Evolutionary conservation across 2,113 vertebrate genomes (phyloP), one percentile per base, ranked within the genome.

Genomic region (Alexandromys fortis): DNA sequence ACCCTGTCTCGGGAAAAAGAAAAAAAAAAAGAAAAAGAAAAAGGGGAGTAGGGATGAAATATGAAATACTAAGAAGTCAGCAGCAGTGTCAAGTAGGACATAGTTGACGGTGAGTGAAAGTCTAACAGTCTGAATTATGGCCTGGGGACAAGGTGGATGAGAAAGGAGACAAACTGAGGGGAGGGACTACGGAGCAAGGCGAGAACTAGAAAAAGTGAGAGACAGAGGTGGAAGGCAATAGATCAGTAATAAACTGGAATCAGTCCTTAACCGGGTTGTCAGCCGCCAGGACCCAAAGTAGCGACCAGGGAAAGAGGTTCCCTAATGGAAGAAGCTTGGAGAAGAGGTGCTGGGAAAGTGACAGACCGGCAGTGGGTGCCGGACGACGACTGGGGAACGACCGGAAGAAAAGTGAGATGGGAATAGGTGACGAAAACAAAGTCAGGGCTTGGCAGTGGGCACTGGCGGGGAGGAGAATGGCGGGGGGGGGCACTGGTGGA

Each of bases 251-350:
- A 6, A n/a, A 13, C 49, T 0, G 26, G 30, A 70, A 21, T 28
- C 9, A 1, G 12, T 16, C n/a, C 19, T 38, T 3, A 49, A 12
- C 73, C 5, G 30, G 9, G 67, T 5, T 21, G 3, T 0, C 13
- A 61, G 45, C 38, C 26, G 13, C 55, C 7, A 67, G 30, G 68
- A 67, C 21, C 45, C 61, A 8, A 52, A 52, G 68, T 1, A 77
- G 28, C 28, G 28, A 77, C 22, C 22, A 22, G 68, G 79, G 0
- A 33, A 42, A 11, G 7, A 17, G 26, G 7, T 3, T 42, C 33
- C 65, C 28, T 2, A 38, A 26, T 9, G 30, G 28, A 9, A 5
- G 5, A 68, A 42, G n/a, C 33, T 35, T 55, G 14, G 33, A 21
- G 79, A 0, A 2, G 8, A 26, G 11, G 28, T 0, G 21, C 33